Evolutionary conservation across 2,797 vertebrate species (phyloP).

Genomic region (Spinibarbus caldwelli): DNA sequence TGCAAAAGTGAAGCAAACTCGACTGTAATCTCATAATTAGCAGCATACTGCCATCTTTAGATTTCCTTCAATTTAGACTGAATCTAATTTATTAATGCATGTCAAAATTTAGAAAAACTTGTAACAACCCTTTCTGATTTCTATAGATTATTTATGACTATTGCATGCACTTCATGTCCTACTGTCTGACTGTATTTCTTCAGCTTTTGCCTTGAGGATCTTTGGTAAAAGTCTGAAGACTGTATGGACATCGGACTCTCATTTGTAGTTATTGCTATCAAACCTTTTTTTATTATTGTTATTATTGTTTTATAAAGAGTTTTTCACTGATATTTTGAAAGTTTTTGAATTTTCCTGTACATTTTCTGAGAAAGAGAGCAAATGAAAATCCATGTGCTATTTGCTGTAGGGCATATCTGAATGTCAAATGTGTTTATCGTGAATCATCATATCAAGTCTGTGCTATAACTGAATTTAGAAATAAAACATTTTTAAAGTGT

Average conservation of each 20-base stretch:
- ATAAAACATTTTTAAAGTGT: constrained; percentile 16
- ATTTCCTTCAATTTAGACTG: neutral
- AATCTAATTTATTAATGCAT: neutral
- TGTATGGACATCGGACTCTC: neutral
- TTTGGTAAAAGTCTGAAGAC: neutral
- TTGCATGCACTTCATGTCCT: neutral
- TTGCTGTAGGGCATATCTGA: neutral
- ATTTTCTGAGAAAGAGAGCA: neutral
- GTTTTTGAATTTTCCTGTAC: neutral
- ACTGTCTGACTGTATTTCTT: neutral
- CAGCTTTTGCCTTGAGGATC: constrained; percentile 4
- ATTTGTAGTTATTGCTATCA: constrained; percentile 1
- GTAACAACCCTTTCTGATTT: neutral
- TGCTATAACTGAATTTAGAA: neutral
- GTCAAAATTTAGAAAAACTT: neutral
- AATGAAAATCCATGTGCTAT: constrained; percentile 4
- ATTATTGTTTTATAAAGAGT: constrained; percentile 26
- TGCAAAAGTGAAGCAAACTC: neutral
- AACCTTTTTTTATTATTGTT: neutral
- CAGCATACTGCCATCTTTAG: constrained; percentile 11
- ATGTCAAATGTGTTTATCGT: neutral
- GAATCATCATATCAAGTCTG: neutral
- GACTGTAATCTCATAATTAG: constrained; percentile 1
- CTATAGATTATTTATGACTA: neutral
- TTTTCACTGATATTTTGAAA: constrained; percentile 26